Base-by-base conservation (phyloP, 2,888 invertebrate genomes). In the Xestia xanthographa region DNA sequence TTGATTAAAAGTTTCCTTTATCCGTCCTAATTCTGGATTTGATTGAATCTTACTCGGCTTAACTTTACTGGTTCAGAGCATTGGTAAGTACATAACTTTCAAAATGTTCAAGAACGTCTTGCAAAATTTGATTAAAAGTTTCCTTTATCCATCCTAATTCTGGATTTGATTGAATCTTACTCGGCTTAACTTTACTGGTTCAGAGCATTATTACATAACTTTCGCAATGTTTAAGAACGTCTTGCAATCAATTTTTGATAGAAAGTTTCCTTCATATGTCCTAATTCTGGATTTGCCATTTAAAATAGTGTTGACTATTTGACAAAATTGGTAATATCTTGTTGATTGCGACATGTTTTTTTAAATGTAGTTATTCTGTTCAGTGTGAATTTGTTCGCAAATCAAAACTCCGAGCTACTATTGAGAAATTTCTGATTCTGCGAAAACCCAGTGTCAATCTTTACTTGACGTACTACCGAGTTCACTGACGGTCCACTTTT, bases 31-130 rank as follows among this genome's bases (percentile, higher is more conserved):
- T 76, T 50, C 26, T 8, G 11, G 26, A 65, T 58, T 17, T 11
- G 14, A 20, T 22, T 5, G n/a, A 43, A 48, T 62, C 4, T 53
- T 53, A 60, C 29, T 29, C 34, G 34, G 6, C 43, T 69, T 60
- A 50, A 9, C 20, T 48, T 41, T 0, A 22, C 29, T 29, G 29
- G 50, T 68, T 60, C 12, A 68, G 26, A 26, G 26, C 1, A 77
- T 77, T 79, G 41, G 8, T 22, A 58, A 3, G 2, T 34, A 34
- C 1, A 73, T 62, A 9, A 5, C 34, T 66, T 56, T 66, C 14
- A 38, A 79, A 58, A 34, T 79, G 22, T 66, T n/a, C n/a, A 20
- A 48, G 12, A 43, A 34, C 12, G n/a, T n/a, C 0, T 78, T 58
- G 14, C 26, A 29, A 79, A n/a, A 45, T 43, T n/a, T 38, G 0